Base-by-base conservation (phyloP, 2,797 vertebrate species). In the Hyperoplus immaculatus region DNA sequence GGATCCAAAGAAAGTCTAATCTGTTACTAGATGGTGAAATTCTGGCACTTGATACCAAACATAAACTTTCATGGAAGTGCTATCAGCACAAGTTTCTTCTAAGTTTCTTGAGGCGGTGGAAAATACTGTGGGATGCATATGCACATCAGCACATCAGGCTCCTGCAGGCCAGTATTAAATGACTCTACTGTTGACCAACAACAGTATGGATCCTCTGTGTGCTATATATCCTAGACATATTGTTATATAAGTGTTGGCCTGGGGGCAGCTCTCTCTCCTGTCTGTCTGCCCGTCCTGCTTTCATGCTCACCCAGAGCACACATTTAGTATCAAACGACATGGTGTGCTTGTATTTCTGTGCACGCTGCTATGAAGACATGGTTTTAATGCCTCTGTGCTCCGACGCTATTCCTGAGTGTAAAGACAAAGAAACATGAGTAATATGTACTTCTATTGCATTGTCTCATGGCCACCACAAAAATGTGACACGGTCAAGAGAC, bases 221-320 rank as follows among this genome's bases (percentile, higher is more conserved):
- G 85, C 90, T 62, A 89, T 93, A 88, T 87, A 89, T 88, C 81
- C 86, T 65, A 90, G 91, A 92, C 84, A 85, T 90, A 92, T 90
- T 79, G 84, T 90, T 92, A 89, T 94, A 86, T 94, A 95, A 94
- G 92, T 90, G 93, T 87, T 92, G 82, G 91, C 93, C 87, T 72
- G 86, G 91, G 94, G 94, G 83, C 83, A 89, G 80, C 87, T 80
- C 75, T 71, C 84, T 87, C 89, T 89, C 89, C 63, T 65, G 69
- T 63, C 85, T 80, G 89, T 91, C 89, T 88, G 78, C 87, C 83
- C 80, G 75, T 87, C 81, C 88, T 87, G 82, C 79, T 85, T 84
- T 83, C 88, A 68, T 42, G 76, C 84, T 89, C 81, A 86, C 90
- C 88, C 90, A 64, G 49, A 88, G 88, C 75, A 56, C 85, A 76